phyloP scores from a whole-genome alignment of 2,888 invertebrate genomes.

The Leptinotarsa haldemani region DNA sequence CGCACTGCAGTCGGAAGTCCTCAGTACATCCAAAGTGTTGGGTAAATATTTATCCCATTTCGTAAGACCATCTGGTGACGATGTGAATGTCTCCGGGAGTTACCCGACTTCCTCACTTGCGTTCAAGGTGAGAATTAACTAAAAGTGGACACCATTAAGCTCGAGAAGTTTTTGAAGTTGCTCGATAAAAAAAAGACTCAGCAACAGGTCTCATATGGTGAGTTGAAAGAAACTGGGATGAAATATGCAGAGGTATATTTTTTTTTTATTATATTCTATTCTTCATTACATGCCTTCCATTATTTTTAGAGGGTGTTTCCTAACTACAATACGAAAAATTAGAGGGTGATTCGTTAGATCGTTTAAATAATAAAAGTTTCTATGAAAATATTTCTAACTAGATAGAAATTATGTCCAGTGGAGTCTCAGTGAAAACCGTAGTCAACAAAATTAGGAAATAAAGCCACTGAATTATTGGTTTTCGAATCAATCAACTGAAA shows the following conservation, averaged over 20 bases:
- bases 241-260: neutral
- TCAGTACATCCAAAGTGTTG: constrained; percentile 5
- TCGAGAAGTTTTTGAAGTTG: neutral
- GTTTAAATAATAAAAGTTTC: no score
- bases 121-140: neutral
- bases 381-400: no score
- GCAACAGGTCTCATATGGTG: neutral
- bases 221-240: neutral
- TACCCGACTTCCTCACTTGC: neutral
- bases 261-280: no score
- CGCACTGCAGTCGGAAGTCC: constrained; percentile 9
- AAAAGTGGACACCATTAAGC: neutral
- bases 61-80: constrained; percentile 11
- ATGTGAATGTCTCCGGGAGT: constrained; percentile 4
- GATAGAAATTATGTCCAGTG: no score
- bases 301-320: no score
- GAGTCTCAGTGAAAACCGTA: no score
- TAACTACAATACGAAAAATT: no score
- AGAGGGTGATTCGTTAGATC: no score
- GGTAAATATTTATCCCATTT: constrained; percentile 24
- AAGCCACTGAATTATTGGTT: no score
- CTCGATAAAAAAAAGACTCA: neutral
- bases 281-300: no score
- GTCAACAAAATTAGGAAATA: no score
- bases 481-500: no score